Percentiles rank a stretch among this genome's conserved stretches.
Evolutionary conservation across 2,888 invertebrate genomes (phyloP).

Genomic region (Deroplatys truncata): DNA sequence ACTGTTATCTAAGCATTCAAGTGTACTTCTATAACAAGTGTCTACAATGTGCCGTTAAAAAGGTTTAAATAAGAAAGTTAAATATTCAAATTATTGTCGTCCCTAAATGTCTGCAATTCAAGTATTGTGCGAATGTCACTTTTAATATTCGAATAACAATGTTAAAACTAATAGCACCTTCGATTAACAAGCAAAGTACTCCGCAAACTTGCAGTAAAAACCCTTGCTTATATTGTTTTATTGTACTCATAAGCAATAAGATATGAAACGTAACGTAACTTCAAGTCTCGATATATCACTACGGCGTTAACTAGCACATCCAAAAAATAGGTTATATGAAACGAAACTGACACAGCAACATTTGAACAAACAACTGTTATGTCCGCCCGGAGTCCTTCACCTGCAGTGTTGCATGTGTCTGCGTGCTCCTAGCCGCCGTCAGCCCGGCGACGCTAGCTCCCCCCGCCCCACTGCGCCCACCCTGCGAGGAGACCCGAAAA

Average conservation of each 20-base stretch:
- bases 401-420: not conserved
- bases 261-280: not conserved
- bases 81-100: not conserved
- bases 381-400: not conserved
- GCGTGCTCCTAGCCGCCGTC: not conserved
- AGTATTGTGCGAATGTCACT: not conserved
- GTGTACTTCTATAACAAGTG: not conserved
- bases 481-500: not conserved
- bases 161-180: not conserved
- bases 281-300: not conserved
- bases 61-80: not conserved
- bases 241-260: not conserved
- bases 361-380: not conserved
- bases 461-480: too few relatives aligned
- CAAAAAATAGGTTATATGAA: not conserved
- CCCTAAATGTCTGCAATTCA: not conserved
- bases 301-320: not conserved
- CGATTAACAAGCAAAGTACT: not conserved
- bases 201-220: not conserved
- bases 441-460: not conserved
- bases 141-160: not conserved
- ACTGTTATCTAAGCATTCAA: too few relatives aligned
- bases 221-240: too few relatives aligned
- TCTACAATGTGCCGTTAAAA: not conserved
- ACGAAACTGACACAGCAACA: not conserved